A percentile compares a stretch with the other conserved stretches of the same genome.
Conservation (phyloP, 2,797 vertebrate genomes). For the Trachops cirrhosus region DNA sequence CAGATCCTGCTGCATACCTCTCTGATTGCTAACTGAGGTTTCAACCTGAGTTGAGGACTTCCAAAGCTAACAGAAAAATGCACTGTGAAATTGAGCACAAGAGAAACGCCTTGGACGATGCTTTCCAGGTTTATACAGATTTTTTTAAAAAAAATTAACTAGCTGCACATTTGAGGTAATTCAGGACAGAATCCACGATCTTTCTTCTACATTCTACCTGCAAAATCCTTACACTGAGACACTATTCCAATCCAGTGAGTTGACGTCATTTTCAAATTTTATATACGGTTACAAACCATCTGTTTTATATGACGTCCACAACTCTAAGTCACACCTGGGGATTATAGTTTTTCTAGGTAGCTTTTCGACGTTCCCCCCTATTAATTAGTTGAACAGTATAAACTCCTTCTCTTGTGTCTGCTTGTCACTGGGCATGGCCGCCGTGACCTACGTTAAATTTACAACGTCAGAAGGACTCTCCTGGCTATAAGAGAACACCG, state of each 20-base stretch:
- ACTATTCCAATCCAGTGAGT: neutral
- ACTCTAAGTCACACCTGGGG: neutral
- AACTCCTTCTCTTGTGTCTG: neutral
- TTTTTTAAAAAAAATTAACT: conserved; percentile 45
- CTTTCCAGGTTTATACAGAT: conserved; percentile 68
- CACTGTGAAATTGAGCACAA: conserved; percentile 75
- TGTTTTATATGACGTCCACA: no score
- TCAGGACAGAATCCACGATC: conserved; percentile 54
- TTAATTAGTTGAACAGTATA: neutral
- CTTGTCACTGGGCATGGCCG: neutral
- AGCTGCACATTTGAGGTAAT: conserved; percentile 77
- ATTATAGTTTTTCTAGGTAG: neutral
- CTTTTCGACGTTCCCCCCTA: neutral
- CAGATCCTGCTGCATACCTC: conserved; percentile 48
- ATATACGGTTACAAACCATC: neutral
- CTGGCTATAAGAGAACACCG: neutral
- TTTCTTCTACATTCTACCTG: neutral
- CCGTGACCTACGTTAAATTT: neutral
- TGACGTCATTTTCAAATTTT: neutral
- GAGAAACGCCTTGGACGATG: conserved; percentile 71
- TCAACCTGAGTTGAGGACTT: conserved; percentile 76
- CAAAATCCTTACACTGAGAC: neutral
- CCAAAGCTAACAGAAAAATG: conserved; percentile 78
- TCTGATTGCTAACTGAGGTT: conserved; percentile 73
- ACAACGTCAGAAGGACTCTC: neutral